A percentile compares a stretch with the other conserved stretches of the same genome.
Conservation (phyloP, 2,888 invertebrate genomes). For the Diogma glabrata region DNA sequence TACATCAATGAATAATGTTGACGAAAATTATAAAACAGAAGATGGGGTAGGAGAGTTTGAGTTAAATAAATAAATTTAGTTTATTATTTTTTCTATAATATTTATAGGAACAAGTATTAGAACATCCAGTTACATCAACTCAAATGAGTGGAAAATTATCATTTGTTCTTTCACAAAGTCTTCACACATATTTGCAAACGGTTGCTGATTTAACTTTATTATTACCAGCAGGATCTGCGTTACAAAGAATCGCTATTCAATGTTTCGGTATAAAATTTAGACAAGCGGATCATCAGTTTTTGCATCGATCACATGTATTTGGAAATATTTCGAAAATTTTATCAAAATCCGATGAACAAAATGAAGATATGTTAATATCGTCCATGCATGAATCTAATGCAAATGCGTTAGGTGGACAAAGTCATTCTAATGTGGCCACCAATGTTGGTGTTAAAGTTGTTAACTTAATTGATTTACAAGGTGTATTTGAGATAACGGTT, state of each 20-base stretch:
- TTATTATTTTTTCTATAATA: slow-evolving; percentile 16
- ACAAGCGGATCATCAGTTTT: slow-evolving; percentile 78
- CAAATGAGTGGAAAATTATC: slow-evolving; percentile 60
- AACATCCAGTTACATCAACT: slow-evolving; percentile 71
- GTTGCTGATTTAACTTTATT: slow-evolving; percentile 85
- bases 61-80: slow-evolving; percentile 11
- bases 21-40: slow-evolving; percentile 37
- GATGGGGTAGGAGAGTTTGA: slow-evolving; percentile 35
- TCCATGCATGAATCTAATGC: slow-evolving; percentile 27
- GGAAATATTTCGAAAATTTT: slow-evolving; percentile 92
- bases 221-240: slow-evolving; percentile 73
- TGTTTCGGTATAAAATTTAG: slow-evolving; percentile 89
- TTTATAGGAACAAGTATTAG: slow-evolving; percentile 41
- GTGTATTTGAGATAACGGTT: slow-evolving; percentile 54
- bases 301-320: slow-evolving; percentile 87
- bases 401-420: slow-evolving; percentile 25
- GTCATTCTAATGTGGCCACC: no score
- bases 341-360: slow-evolving; percentile 77
- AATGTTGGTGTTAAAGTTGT: slow-evolving; percentile 27
- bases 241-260: slow-evolving; percentile 83
- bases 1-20: slow-evolving; percentile 34
- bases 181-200: slow-evolving; percentile 80
- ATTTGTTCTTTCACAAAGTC: slow-evolving; percentile 55
- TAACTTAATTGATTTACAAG: slow-evolving; percentile 31
- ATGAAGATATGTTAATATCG: slow-evolving; percentile 37